These are phyloP conservation scores for Callocephalon fimbriatum DNA, from an alignment of 2,113 vertebrate genomes.

Conservation along the genomic window DNA sequence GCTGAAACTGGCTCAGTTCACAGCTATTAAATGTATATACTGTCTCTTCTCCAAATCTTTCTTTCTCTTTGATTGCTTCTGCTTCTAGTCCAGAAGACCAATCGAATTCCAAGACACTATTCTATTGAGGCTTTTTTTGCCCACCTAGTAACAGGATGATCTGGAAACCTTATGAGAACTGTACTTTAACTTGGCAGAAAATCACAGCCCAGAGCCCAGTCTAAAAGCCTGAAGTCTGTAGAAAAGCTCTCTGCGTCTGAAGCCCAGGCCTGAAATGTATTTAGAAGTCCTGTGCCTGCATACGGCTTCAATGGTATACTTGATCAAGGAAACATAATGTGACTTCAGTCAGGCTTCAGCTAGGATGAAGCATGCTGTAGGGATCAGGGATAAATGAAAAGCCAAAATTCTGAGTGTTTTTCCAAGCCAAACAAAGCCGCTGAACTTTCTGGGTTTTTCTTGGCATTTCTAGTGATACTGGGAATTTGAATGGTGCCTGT, in stretches of 20 bases:
- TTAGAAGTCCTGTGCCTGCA: background rate
- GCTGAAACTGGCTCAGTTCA: constrained; percentile 16
- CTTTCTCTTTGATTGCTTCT: background rate
- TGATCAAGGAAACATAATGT: background rate
- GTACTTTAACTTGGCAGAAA: background rate
- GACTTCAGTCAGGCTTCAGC: constrained; percentile 7
- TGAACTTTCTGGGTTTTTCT: constrained; percentile 58
- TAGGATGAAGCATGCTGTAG: background rate
- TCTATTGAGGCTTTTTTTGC: background rate
- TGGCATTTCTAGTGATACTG: constrained; percentile 34
- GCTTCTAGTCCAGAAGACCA: background rate
- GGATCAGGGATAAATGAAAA: background rate
- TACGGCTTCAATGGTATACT: background rate
- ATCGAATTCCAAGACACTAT: background rate
- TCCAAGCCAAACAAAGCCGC: constrained; percentile 29
- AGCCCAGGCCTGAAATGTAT: background rate
- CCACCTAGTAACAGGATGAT: constrained; percentile 24
- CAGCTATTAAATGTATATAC: constrained; percentile 15
- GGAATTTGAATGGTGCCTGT: constrained; percentile 54
- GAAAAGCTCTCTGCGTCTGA: background rate
- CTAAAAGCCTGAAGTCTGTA: background rate
- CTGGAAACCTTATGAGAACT: background rate
- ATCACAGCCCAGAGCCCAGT: background rate
- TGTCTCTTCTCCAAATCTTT: background rate
- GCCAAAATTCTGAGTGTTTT: constrained; percentile 26